A percentile compares a stretch with the other conserved stretches of the same genome.
Evolutionary conservation across 2,113 vertebrate genomes (phyloP).

Genomic region (Ceuthmochares aereus): DNA sequence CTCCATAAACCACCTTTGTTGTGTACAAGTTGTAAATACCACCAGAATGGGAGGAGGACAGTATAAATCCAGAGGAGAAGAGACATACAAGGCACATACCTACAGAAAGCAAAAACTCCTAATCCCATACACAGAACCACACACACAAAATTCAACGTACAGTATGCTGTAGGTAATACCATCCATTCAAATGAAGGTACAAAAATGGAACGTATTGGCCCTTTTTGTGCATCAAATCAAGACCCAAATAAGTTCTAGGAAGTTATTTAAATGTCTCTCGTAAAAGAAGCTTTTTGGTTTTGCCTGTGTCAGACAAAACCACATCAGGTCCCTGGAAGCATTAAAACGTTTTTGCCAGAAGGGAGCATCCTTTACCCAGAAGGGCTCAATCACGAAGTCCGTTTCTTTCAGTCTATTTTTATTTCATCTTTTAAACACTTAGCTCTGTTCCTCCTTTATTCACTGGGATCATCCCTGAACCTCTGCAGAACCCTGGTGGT

Average conservation of each 20-base stretch:
- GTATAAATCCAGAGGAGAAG: background rate
- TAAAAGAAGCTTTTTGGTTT: background rate
- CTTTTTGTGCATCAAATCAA: background rate
- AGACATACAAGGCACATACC: background rate
- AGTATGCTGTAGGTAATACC: background rate
- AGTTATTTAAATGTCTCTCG: background rate
- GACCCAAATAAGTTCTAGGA: background rate
- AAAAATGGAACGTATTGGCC: background rate
- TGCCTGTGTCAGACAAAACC: background rate
- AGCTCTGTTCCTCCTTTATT: background rate
- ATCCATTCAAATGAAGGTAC: background rate
- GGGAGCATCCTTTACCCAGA: background rate
- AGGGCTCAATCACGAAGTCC: background rate
- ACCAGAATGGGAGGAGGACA: background rate
- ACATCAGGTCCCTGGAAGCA: background rate
- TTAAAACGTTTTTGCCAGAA: background rate
- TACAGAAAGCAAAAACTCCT: background rate
- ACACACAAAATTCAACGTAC: fast-evolving
- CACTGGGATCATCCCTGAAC: fast-evolving
- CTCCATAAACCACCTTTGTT: background rate
- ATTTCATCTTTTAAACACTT: background rate
- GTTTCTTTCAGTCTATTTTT: background rate
- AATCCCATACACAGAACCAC: background rate
- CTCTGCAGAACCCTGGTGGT: background rate
- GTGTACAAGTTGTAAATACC: background rate